Evolutionary conservation across 1,140 invertebrate species (phyloP).

Genomic region (Pentalonia nigronervosa): DNA sequence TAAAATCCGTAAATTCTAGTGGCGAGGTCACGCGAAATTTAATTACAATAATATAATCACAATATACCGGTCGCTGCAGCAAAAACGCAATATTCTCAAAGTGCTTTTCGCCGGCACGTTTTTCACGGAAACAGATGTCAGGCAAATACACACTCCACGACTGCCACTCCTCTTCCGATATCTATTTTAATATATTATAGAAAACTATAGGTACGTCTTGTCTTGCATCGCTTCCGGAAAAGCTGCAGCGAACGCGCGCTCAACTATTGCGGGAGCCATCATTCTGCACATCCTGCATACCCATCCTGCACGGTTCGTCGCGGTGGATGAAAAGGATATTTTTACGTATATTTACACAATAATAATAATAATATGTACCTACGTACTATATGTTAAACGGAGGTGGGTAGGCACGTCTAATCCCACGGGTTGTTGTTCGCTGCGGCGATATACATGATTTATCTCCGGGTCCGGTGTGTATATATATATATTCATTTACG

Average conservation of each 20-base stretch:
- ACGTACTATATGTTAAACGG: not conserved
- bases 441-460: not conserved
- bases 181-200: not conserved
- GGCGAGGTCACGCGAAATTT: not conserved
- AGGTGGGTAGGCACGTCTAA: not conserved
- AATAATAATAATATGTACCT: too few species aligned
- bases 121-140: not conserved
- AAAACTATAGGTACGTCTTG: not conserved
- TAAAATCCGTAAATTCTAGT: not conserved
- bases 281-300: not conserved
- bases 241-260: too few species aligned
- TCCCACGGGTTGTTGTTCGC: constrained; percentile 19
- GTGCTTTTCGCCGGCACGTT: not conserved
- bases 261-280: not conserved
- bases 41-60: not conserved
- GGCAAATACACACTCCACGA: not conserved
- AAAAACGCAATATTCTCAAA: not conserved
- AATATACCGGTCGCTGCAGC: not conserved
- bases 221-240: not conserved
- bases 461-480: not conserved
- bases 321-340: not conserved
- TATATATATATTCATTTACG: not conserved
- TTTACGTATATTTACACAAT: not conserved
- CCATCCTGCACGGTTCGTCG: not conserved
- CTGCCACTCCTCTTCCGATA: not conserved